Evolutionary conservation across 1,140 invertebrate genomes (phyloP).

Genomic region (Tribolium madens): DNA sequence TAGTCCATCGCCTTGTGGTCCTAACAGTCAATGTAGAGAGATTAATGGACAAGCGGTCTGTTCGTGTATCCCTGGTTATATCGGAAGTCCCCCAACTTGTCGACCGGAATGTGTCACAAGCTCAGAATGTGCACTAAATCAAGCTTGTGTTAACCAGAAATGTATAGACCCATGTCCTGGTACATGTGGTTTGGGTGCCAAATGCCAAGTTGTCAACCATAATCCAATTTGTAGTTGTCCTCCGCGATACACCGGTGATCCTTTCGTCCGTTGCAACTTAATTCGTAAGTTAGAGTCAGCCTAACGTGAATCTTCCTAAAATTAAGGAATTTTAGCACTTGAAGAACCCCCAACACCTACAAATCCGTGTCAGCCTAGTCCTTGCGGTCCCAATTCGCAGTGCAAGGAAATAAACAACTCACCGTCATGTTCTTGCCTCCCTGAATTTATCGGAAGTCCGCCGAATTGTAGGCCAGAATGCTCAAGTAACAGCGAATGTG

Average conservation of each 20-base stretch:
- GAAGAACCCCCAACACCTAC: slow-evolving; percentile 54
- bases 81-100: slow-evolving; percentile 75
- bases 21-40: slow-evolving; percentile 74
- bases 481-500: slow-evolving; percentile 81
- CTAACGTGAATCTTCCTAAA: neutral
- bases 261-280: slow-evolving; percentile 69
- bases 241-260: slow-evolving; percentile 78
- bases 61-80: slow-evolving; percentile 73
- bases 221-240: slow-evolving; percentile 82
- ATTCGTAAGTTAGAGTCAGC: slow-evolving; percentile 59
- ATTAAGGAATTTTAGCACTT: slow-evolving; percentile 44
- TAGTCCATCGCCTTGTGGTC: slow-evolving; percentile 76
- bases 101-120: slow-evolving; percentile 76
- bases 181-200: slow-evolving; percentile 72
- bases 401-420: slow-evolving; percentile 73
- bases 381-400: slow-evolving; percentile 77
- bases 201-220: slow-evolving; percentile 80
- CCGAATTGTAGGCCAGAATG: slow-evolving; percentile 84
- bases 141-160: slow-evolving; percentile 78
- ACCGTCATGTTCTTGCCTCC: slow-evolving; percentile 76
- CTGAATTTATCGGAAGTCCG: slow-evolving; percentile 77
- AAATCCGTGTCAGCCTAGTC: slow-evolving; percentile 73
- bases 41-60: slow-evolving; percentile 75
- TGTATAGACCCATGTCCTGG: slow-evolving; percentile 78
- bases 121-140: slow-evolving; percentile 74